phyloP scores from a whole-genome alignment of 2,888 invertebrate species.

The Embidobia sp. region DNA sequence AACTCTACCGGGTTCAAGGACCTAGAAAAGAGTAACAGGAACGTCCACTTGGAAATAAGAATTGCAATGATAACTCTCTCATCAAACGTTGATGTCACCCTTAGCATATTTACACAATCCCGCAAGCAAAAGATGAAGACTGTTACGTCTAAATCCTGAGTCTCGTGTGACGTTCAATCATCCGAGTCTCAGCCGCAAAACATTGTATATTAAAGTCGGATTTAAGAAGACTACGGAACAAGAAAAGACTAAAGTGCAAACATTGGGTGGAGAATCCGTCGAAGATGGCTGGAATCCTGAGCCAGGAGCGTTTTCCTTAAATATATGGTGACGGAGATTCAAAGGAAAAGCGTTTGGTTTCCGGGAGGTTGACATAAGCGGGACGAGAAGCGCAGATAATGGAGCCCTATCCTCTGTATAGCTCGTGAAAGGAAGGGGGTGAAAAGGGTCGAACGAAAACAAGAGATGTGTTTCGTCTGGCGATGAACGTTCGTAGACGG shows the following conservation, averaged over 20 bases:
- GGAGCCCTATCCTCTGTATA: constrained; percentile 60
- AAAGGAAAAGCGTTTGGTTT: constrained; percentile 56
- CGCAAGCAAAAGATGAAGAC: constrained; percentile 12
- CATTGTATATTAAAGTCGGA: constrained; percentile 51
- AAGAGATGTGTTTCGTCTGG: constrained; percentile 72
- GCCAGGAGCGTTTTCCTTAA: constrained; percentile 44
- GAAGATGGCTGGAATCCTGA: constrained; percentile 48
- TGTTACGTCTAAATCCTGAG: constrained; percentile 27
- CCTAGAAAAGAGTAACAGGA: too few species aligned
- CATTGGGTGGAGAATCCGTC: constrained; percentile 55
- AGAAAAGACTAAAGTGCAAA: constrained; percentile 48
- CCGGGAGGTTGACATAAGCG: constrained; percentile 62
- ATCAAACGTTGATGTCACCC: neutral
- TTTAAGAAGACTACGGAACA: constrained; percentile 31
- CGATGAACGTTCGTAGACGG: constrained; percentile 71
- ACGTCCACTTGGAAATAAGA: too few species aligned
- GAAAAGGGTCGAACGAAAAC: constrained; percentile 69
- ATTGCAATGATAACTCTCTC: neutral
- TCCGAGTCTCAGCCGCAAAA: constrained; percentile 18
- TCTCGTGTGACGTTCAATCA: constrained; percentile 40
- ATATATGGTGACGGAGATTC: constrained; percentile 50
- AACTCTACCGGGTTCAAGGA: too few species aligned
- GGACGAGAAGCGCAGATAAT: constrained; percentile 62
- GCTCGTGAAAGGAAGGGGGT: constrained; percentile 52
- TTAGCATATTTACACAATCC: constrained; percentile 18